Evolutionary conservation across 1,140 invertebrate genomes (phyloP), one percentile per base, ranked within the genome.

Genomic region (Drosophila funebris): DNA sequence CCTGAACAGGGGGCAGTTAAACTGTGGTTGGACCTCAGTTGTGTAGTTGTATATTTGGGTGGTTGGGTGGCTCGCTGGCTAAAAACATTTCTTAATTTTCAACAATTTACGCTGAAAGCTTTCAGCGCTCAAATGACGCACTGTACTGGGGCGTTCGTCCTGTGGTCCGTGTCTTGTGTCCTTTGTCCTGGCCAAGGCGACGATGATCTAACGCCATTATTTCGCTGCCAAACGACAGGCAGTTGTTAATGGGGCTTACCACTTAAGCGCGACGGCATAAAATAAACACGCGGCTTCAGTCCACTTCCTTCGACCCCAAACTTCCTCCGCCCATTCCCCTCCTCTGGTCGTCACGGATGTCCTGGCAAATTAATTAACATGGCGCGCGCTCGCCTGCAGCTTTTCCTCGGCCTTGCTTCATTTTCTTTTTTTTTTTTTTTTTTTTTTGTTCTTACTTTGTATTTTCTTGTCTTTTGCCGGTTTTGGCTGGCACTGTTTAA

Each of bases 341-440:
- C 46, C 33, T 9, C 1, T 8, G 29, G 11, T 56, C 50, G 69
- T 64, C 69, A 57, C 83, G 84, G 68, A 88, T 87, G 83, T 88
- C 83, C 83, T 83, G 83, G 84, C 83, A 88, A 88, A 88, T 88
- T 88, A 88, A 88, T 88, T 88, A 88, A 88, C 83, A 88, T 88
- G 73, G 48, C 76, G 83, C 68, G 56, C 71, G 60, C 44, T 70
- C 43, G 69, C 39, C 57, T 46, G 31, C 33, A 48, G 72, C 54
- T 29, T 64, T 69, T 43, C 71, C 54, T 62, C 41, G 14, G 22
- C 29, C 48, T 36, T 76, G 29, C 4, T 27, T 22, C 24, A 22
- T 62, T 58, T 76, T 64, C 41, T 54, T 73, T 56, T 11, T 6
- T 41, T 41, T 11, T 27, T 14, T 29, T 39, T 61, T 48, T 53